Evolutionary conservation across 2,888 invertebrate genomes (phyloP).

Genomic region (Dryomyza anilis): DNA sequence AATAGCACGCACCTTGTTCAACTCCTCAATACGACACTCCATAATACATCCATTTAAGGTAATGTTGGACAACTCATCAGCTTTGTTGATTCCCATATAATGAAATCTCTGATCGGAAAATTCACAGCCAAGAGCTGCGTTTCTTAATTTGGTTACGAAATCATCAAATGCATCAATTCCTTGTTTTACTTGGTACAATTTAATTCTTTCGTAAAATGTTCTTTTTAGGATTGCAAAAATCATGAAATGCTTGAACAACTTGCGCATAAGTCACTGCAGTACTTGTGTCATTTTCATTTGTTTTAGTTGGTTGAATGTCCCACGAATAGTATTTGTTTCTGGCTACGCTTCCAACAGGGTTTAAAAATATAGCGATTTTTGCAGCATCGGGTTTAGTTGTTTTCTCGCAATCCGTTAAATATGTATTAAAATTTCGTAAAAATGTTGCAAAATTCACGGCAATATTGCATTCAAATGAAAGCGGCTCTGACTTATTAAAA

Average conservation of each 20-base stretch:
- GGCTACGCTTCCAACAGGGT: too few relatives aligned
- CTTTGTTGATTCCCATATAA: not conserved
- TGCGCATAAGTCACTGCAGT: not conserved
- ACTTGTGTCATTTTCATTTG: too few relatives aligned
- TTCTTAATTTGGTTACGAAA: not conserved
- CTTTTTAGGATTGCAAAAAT: not conserved
- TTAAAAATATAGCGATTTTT: too few relatives aligned
- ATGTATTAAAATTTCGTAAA: too few relatives aligned
- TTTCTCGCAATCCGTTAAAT: too few relatives aligned
- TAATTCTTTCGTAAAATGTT: not conserved
- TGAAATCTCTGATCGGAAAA: not conserved
- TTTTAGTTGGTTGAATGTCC: too few relatives aligned
- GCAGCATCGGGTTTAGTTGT: too few relatives aligned
- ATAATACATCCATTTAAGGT: not conserved
- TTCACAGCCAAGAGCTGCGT: not conserved
- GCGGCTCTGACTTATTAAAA: too few relatives aligned
- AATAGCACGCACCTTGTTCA: not conserved
- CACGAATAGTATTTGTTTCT: too few relatives aligned
- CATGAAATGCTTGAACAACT: not conserved
- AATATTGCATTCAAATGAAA: too few relatives aligned
- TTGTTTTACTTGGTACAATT: not conserved
- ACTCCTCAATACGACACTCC: not conserved
- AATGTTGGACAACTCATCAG: not conserved
- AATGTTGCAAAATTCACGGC: too few relatives aligned
- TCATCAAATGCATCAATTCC: not conserved